phyloP scores from a whole-genome alignment of 2,888 invertebrate genomes.

The Lobophora halterata region DNA sequence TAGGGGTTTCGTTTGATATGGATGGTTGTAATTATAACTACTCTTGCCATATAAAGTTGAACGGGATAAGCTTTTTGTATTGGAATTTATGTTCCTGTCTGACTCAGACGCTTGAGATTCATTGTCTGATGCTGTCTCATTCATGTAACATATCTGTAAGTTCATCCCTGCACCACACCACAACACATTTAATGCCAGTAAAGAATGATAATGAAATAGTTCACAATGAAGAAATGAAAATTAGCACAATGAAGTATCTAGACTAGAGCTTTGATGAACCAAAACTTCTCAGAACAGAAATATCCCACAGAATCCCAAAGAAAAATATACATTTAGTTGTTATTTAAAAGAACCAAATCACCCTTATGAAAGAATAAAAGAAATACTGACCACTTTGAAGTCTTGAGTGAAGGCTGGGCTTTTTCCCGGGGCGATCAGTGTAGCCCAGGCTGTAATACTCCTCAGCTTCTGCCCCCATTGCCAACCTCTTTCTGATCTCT shows the following conservation, averaged over 20 bases:
- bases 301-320: constrained; percentile 7
- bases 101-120: constrained; percentile 89
- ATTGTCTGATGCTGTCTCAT: constrained; percentile 92
- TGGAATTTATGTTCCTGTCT: constrained; percentile 75
- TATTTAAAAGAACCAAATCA: constrained; percentile 3
- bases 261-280: constrained; percentile 9
- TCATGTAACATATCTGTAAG: constrained; percentile 97
- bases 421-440: constrained; percentile 86
- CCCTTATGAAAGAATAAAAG: constrained; percentile 4
- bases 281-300: constrained; percentile 5
- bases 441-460: constrained; percentile 83
- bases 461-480: constrained; percentile 91
- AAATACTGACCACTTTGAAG: constrained; percentile 88
- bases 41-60: constrained; percentile 70
- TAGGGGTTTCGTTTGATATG: constrained; percentile 72
- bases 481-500: constrained; percentile 93
- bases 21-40: constrained; percentile 71
- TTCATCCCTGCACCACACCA: constrained; percentile 86
- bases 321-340: neutral
- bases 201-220: constrained; percentile 22
- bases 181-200: constrained; percentile 35
- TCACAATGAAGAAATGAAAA: constrained; percentile 38
- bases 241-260: constrained; percentile 18
- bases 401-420: constrained; percentile 93
- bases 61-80: constrained; percentile 63